Percentiles rank a stretch among this genome's conserved stretches.
These are phyloP conservation scores for Chalcis sispes DNA, from an alignment of 2,888 invertebrate genomes.

Conservation along the genomic window DNA sequence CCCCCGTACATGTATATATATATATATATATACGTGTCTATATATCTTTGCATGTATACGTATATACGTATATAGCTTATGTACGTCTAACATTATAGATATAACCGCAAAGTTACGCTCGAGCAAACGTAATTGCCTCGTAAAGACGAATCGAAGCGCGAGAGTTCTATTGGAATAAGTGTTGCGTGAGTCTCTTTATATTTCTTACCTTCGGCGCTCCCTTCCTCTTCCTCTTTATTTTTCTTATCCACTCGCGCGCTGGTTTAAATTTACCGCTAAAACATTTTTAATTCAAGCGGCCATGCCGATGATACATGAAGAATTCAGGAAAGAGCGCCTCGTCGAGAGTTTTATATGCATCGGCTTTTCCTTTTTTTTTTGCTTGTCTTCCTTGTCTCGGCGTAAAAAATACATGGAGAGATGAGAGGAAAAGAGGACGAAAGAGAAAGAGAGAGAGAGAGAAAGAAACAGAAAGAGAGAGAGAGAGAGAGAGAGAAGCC, in stretches of 20 bases:
- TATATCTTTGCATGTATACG: not conserved
- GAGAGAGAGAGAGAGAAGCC: not conserved
- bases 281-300: not conserved
- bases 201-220: not conserved
- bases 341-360: not conserved
- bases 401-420: slow-evolving; percentile 1
- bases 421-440: no score
- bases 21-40: not conserved
- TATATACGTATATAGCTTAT: not conserved
- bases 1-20: not conserved
- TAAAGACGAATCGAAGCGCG: slow-evolving; percentile 62
- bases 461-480: not conserved
- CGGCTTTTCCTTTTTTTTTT: not conserved
- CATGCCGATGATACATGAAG: not conserved
- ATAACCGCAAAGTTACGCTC: slow-evolving; percentile 58
- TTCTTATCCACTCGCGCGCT: not conserved
- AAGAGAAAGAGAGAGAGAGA: not conserved
- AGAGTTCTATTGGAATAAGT: slow-evolving; percentile 23
- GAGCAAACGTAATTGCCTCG: slow-evolving; percentile 62
- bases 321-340: not conserved
- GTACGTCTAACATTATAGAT: no score
- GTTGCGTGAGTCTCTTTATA: not conserved
- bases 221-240: no score
- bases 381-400: not conserved
- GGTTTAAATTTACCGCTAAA: no score